A percentile compares a stretch with the other conserved stretches of the same genome.
These are phyloP conservation scores for Cryptotis parvus DNA, from an alignment of 2,113 vertebrate species.

Conservation along the genomic window DNA sequence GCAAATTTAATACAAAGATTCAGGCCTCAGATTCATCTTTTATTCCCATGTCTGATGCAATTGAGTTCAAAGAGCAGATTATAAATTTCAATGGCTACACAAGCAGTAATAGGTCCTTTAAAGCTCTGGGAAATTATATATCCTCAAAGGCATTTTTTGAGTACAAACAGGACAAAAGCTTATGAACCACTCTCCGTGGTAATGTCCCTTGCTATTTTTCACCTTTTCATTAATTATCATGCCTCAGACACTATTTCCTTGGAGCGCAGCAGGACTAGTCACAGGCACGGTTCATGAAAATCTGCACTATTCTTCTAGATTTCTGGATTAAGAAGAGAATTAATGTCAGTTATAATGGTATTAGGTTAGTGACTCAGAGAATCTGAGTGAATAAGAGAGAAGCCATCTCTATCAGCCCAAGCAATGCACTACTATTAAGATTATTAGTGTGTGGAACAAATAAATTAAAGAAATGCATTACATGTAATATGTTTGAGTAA, in stretches of 20 bases:
- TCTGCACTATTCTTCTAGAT: too few relatives aligned
- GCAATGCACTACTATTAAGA: too few relatives aligned
- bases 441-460: too few relatives aligned
- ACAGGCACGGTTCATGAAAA: neutral
- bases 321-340: too few relatives aligned
- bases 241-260: neutral
- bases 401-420: too few relatives aligned
- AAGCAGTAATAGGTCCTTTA: neutral
- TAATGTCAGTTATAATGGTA: too few relatives aligned
- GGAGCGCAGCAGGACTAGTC: too few relatives aligned
- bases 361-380: too few relatives aligned
- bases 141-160: neutral
- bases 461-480: too few relatives aligned
- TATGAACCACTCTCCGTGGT: neutral
- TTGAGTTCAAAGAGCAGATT: neutral
- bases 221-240: neutral
- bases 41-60: neutral
- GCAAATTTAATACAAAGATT: neutral
- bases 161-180: neutral
- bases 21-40: accelerated
- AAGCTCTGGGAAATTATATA: neutral
- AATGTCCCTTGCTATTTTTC: neutral
- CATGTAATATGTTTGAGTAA: too few relatives aligned
- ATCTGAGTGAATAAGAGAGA: too few relatives aligned
- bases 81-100: neutral